These are phyloP conservation scores for Pinctada fucata DNA, from an alignment of 2,888 invertebrate genomes.

Conservation along the genomic window DNA sequence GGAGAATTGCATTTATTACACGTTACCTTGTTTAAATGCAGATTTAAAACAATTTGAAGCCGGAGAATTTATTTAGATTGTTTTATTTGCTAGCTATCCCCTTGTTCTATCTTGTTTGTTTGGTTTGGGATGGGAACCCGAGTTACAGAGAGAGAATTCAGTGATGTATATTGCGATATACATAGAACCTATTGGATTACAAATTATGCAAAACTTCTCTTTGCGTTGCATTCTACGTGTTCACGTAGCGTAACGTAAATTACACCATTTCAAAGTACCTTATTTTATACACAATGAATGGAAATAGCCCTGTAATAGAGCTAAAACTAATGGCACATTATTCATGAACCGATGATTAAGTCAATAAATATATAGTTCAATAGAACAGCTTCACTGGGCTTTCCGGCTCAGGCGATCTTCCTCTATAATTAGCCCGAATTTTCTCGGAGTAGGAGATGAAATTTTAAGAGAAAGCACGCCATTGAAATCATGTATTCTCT, in stretches of 20 bases:
- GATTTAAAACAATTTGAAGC: too few species aligned
- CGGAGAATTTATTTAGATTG: too few species aligned
- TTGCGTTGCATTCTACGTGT: neutral
- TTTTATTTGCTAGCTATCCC: too few species aligned
- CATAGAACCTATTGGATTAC: neutral
- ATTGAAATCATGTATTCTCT: neutral
- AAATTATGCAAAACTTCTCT: neutral
- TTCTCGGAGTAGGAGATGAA: neutral
- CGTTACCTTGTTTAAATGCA: too few species aligned
- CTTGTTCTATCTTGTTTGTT: too few species aligned
- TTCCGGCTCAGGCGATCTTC: neutral
- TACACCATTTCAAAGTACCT: constrained; percentile 1
- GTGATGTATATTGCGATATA: neutral
- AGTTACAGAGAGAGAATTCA: too few species aligned
- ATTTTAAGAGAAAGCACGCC: neutral
- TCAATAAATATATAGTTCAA: neutral
- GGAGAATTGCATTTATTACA: too few species aligned
- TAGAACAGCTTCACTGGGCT: neutral
- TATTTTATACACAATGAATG: constrained; percentile 2
- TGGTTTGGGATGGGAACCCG: too few species aligned
- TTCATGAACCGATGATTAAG: neutral
- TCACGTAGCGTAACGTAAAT: neutral
- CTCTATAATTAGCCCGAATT: constrained; percentile 1
- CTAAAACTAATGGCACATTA: neutral
- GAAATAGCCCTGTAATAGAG: neutral